Evolutionary conservation across 2,113 vertebrate species (phyloP), one percentile per base, ranked within the genome.

Genomic region (Stictonetta naevosa): DNA sequence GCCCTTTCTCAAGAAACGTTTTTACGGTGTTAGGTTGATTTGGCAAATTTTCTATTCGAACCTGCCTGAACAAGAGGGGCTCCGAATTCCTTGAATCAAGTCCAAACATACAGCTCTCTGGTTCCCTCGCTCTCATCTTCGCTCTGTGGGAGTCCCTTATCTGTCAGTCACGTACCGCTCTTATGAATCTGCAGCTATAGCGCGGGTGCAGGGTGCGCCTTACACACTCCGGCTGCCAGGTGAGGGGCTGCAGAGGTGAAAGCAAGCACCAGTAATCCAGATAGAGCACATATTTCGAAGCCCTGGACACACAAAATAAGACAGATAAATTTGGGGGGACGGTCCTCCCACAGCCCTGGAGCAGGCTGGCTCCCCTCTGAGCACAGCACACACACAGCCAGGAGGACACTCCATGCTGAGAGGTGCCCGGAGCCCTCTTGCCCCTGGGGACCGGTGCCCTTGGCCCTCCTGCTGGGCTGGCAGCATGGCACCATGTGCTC

Each of bases 61-160:
- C 96, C 97, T 96, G 97, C 69, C 93, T 18, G 59, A 87, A 86
- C 93, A 91, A 91, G 94, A 97, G 95, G 92, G 92, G 90, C 86
- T 95, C 86, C 42, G 31, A 78, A 97, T 97, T 97, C 96, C 96
- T 97, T 97, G 97, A 97, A 34, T 67, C 50, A 1, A 20, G 63
- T 91, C 97, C 97, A 97, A 94, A 81, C 90, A 7, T 13, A 3
- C 48, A 67, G 92, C 83, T 76, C 62, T 66, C 86, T 68, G 91
- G 38, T 46, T 96, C 91, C 85, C 73, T 68, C 11, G 13, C 95
- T 86, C 90, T 80, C 31, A 2, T 68, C 94, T 90, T 29, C 14
- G 64, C 95, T 95, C 97, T 52, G 95, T 96, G 95, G 96, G 96
- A 96, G 95, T 95, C 95, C 94, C 86, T 91, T 12, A 71, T 73